These are phyloP conservation scores for Ectemnius lituratus DNA, from an alignment of 2,888 invertebrate species.

Conservation along the genomic window DNA sequence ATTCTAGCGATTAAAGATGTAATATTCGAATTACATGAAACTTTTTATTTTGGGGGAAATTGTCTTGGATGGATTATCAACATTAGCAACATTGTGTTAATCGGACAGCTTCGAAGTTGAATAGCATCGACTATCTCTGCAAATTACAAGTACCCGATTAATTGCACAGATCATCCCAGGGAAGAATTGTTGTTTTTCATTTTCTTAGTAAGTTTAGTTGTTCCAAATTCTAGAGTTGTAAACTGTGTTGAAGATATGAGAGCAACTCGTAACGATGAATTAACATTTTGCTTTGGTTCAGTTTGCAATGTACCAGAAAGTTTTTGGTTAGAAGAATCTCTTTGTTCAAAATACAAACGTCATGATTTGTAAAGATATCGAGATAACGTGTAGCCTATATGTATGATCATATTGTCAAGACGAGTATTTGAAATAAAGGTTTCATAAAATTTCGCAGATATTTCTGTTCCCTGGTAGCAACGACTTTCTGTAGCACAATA, in stretches of 20 bases:
- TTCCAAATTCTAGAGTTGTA: too few species aligned
- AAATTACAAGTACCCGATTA: constrained; percentile 25
- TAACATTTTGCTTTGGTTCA: neutral
- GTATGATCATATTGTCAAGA: constrained; percentile 68
- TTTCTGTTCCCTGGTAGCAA: constrained; percentile 75
- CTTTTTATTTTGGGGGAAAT: too few species aligned
- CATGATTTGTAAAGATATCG: constrained; percentile 51
- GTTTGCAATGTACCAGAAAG: constrained; percentile 10
- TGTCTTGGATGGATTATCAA: constrained; percentile 6
- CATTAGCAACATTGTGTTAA: constrained; percentile 30
- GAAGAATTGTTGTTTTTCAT: too few species aligned
- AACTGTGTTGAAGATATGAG: too few species aligned
- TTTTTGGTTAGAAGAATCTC: constrained; percentile 17
- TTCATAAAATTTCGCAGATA: constrained; percentile 61
- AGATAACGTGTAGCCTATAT: constrained; percentile 54
- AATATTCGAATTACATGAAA: too few species aligned
- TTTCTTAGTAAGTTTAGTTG: too few species aligned
- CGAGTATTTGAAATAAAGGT: constrained; percentile 67
- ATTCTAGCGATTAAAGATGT: too few species aligned
- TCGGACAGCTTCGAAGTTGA: constrained; percentile 29
- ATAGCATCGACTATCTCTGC: constrained; percentile 19
- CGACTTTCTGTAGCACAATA: constrained; percentile 70
- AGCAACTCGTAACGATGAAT: too few species aligned
- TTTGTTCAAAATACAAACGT: constrained; percentile 32
- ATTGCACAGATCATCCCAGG: too few species aligned